phyloP scores from a whole-genome alignment of 1,140 invertebrate genomes.

The Leptinotarsa defecta region DNA sequence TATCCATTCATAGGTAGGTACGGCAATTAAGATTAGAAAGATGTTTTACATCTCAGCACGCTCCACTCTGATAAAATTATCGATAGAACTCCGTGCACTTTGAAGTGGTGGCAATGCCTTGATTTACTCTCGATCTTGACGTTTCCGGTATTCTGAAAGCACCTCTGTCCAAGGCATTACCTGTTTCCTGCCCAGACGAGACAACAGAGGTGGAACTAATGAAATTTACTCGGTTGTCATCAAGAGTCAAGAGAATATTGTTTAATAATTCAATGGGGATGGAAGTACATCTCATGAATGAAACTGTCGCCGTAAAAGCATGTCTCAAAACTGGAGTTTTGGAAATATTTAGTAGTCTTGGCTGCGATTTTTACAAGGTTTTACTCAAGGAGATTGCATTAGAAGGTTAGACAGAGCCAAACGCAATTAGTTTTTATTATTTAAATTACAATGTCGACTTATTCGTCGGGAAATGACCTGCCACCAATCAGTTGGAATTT shows the following conservation, averaged over 20 bases:
- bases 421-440: too few relatives aligned
- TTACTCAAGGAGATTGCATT: too few relatives aligned
- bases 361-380: too few relatives aligned
- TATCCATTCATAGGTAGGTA: neutral
- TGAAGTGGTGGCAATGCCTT: slow-evolving; percentile 26
- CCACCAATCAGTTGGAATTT: too few relatives aligned
- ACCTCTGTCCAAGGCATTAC: slow-evolving; percentile 13
- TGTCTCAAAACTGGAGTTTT: too few relatives aligned
- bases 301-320: too few relatives aligned
- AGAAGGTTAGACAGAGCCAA: too few relatives aligned
- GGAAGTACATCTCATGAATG: too few relatives aligned
- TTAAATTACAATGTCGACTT: too few relatives aligned
- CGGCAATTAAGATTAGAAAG: slow-evolving; percentile 15
- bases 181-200: slow-evolving; percentile 22
- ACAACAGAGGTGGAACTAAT: slow-evolving; percentile 6
- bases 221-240: slow-evolving; percentile 4
- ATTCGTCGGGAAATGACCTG: too few relatives aligned
- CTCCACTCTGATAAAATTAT: slow-evolving; percentile 42
- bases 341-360: too few relatives aligned
- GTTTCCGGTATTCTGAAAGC: slow-evolving; percentile 22
- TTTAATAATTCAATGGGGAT: neutral
- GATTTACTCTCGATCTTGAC: slow-evolving; percentile 18
- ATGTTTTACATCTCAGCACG: slow-evolving; percentile 21
- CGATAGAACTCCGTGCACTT: slow-evolving; percentile 43
- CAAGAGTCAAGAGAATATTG: neutral